Conservation (phyloP, 2,113 vertebrate species). For the Osmerus mordax region DNA sequence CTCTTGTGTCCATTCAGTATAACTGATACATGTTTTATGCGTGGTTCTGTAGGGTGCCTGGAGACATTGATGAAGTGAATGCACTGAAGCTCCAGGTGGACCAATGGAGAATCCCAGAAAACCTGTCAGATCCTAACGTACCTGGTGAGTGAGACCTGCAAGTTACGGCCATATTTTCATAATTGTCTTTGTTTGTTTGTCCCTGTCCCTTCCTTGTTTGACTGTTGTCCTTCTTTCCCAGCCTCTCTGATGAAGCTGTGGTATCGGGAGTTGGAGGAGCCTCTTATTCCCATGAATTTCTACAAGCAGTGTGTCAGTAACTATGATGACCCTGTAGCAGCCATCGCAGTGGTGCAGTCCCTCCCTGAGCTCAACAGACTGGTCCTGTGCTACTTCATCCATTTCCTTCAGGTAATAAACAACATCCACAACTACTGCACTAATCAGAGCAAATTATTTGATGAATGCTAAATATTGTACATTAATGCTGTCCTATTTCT, state of each 20-base stretch:
- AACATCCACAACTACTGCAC: no score
- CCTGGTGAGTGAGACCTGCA: slow-evolving; percentile 72
- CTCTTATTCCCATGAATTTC: slow-evolving; percentile 84
- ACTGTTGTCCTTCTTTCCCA: slow-evolving; percentile 34
- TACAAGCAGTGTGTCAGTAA: slow-evolving; percentile 85
- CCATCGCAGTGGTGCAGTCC: slow-evolving; percentile 82
- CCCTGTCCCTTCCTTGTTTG: background rate
- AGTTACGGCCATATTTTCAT: background rate
- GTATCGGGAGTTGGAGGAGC: slow-evolving; percentile 89
- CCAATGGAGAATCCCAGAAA: slow-evolving; percentile 87
- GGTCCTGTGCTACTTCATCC: slow-evolving; percentile 89
- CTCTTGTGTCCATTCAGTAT: slow-evolving; percentile 54
- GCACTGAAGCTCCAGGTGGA: slow-evolving; percentile 88
- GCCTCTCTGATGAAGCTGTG: slow-evolving; percentile 89
- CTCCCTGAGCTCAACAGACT: slow-evolving; percentile 84
- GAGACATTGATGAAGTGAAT: slow-evolving; percentile 91
- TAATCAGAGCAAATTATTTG: no score
- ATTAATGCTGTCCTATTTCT: slow-evolving; percentile 1
- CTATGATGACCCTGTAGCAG: slow-evolving; percentile 82
- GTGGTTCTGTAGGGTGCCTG: slow-evolving; percentile 76
- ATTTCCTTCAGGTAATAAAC: slow-evolving; percentile 83
- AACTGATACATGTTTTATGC: slow-evolving; percentile 19
- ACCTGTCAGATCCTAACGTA: slow-evolving; percentile 83
- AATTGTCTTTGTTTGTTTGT: background rate
- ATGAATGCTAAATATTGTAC: background rate